These are phyloP conservation scores for Austrofundulus limnaeus DNA, from an alignment of 2,113 vertebrate genomes.

Conservation along the genomic window DNA sequence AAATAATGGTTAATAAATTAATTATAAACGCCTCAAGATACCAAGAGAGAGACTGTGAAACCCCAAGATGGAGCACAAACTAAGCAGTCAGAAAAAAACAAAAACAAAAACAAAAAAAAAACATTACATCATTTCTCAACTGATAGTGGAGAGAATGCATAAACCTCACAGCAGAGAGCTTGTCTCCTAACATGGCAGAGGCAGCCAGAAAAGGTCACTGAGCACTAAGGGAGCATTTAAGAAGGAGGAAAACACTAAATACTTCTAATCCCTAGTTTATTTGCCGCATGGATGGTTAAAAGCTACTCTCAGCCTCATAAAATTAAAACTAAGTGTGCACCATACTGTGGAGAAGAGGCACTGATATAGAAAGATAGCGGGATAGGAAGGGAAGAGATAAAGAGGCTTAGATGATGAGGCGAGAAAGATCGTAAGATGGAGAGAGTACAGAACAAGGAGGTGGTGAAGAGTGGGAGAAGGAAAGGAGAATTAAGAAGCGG, in stretches of 20 bases:
- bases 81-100: conserved; percentile 10
- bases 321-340: conserved; percentile 95
- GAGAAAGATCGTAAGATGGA: conserved; percentile 47
- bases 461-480: conserved; percentile 45
- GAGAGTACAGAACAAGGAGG: conserved; percentile 40
- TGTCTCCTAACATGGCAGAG: conserved; percentile 66
- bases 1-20: neutral
- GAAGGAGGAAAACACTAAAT: conserved; percentile 98
- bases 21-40: conserved; percentile 13
- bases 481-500: conserved; percentile 87
- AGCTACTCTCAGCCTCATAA: conserved; percentile 98
- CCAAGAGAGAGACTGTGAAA: conserved; percentile 11
- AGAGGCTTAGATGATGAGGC: conserved; percentile 52
- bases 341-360: conserved; percentile 84
- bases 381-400: conserved; percentile 27
- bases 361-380: conserved; percentile 41
- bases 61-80: conserved; percentile 35
- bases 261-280: conserved; percentile 97
- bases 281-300: conserved; percentile 97
- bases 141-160: conserved; percentile 54
- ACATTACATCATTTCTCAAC: conserved; percentile 48
- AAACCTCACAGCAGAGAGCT: conserved; percentile 62
- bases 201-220: conserved; percentile 77
- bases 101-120: conserved; percentile 43
- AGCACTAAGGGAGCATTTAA: conserved; percentile 86